phyloP scores from a whole-genome alignment of 2,888 invertebrate genomes.

The Metallyticus violacea region DNA sequence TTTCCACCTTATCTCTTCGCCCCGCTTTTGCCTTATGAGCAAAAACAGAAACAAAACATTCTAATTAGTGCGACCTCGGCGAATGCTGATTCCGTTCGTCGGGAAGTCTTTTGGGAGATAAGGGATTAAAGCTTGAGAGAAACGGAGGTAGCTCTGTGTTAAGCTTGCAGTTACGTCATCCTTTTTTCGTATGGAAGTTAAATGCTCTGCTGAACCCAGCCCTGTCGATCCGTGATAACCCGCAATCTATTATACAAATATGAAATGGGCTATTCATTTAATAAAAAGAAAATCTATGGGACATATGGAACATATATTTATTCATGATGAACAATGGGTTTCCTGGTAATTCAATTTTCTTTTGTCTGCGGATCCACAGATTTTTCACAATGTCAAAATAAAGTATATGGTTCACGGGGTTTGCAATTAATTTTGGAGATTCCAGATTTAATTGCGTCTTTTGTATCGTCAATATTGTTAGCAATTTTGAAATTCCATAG shows the following conservation, averaged over 20 bases:
- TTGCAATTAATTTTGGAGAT: no score
- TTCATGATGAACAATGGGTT: no score
- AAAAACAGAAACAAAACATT: conserved; percentile 11
- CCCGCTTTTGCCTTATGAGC: not conserved
- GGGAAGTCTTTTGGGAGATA: not conserved
- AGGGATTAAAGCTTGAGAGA: not conserved
- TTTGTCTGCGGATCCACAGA: no score
- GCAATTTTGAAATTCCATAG: no score
- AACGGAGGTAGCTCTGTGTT: no score
- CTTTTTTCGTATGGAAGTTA: not conserved
- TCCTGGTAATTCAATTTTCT: no score
- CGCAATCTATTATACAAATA: not conserved
- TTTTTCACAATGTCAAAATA: no score
- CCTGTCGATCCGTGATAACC: not conserved
- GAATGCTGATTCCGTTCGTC: not conserved
- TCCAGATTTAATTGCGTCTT: no score
- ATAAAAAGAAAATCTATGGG: no score
- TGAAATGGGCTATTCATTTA: not conserved
- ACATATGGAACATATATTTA: no score
- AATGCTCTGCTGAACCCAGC: not conserved
- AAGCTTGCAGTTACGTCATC: not conserved
- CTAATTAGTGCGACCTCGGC: not conserved
- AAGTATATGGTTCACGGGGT: no score
- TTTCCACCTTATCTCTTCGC: not conserved
- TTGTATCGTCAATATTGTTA: no score